Evolutionary conservation across 2,888 invertebrate species (phyloP).

Genomic region (Meloe dianella): DNA sequence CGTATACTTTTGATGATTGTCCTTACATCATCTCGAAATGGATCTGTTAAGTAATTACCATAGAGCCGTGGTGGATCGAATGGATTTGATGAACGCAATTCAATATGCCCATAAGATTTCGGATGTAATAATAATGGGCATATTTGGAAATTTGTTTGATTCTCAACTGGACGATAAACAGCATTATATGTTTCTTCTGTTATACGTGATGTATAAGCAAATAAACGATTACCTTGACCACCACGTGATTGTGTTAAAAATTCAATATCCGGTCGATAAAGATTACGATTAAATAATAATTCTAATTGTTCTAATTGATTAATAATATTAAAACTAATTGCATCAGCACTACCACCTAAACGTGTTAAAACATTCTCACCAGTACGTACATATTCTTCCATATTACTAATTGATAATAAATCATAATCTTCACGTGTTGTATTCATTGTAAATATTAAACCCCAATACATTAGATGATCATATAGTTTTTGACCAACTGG

Average conservation of each 20-base stretch:
- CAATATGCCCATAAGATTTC: conserved; percentile 62
- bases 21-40: conserved; percentile 57
- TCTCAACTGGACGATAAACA: conserved; percentile 56
- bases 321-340: not conserved
- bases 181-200: conserved; percentile 47
- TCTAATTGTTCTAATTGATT: too few species aligned
- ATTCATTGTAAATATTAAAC: conserved; percentile 33
- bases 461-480: conserved; percentile 71
- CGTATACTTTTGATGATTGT: conserved; percentile 65
- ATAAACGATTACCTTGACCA: not conserved
- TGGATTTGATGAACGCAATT: conserved; percentile 63
- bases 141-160: conserved; percentile 60
- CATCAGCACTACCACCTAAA: not conserved
- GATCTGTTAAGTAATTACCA: conserved; percentile 57
- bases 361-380: not conserved
- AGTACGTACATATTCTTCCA: not conserved
- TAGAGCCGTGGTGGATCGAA: conserved; percentile 66
- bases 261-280: not conserved
- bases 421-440: not conserved
- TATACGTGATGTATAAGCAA: conserved; percentile 24
- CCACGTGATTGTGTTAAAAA: not conserved
- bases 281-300: not conserved
- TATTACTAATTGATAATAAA: not conserved
- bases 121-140: conserved; percentile 67
- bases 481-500: conserved; percentile 72